Evolutionary conservation across 2,113 vertebrate genomes (phyloP).

Genomic region (Felis chaus): DNA sequence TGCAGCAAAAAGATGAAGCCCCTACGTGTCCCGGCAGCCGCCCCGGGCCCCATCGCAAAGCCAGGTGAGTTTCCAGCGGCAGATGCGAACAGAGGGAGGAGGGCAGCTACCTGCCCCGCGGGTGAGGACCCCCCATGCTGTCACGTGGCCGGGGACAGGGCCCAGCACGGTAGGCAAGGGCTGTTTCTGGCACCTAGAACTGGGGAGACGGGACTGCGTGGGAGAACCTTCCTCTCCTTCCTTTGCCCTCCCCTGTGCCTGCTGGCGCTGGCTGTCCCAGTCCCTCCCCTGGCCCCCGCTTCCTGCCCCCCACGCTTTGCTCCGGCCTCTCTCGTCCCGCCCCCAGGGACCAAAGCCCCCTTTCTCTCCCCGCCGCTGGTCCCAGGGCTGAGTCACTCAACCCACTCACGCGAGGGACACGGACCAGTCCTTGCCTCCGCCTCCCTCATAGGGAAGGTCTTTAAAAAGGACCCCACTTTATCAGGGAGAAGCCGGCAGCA

Average conservation of each 20-base stretch:
- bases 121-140: not conserved
- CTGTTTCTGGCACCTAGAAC: not conserved
- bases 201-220: not conserved
- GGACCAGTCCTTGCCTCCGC: not conserved
- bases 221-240: not conserved
- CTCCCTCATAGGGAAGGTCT: not conserved
- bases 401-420: rapidly evolving
- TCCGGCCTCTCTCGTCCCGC: not conserved
- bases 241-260: not conserved
- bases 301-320: not conserved
- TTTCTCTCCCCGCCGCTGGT: not conserved
- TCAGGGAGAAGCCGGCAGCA: not conserved
- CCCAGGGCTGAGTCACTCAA: not conserved
- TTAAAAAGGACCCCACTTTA: not conserved
- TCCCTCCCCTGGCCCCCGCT: no score
- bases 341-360: not conserved
- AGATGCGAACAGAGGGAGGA: not conserved
- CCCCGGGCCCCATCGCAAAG: not conserved
- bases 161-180: rapidly evolving
- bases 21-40: no score
- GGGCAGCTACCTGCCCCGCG: not conserved
- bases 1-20: no score
- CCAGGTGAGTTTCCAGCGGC: not conserved
- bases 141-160: rapidly evolving
- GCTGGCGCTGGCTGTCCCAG: no score